Conservation (phyloP, 2,888 invertebrate species). For the Polyploca ridens region DNA sequence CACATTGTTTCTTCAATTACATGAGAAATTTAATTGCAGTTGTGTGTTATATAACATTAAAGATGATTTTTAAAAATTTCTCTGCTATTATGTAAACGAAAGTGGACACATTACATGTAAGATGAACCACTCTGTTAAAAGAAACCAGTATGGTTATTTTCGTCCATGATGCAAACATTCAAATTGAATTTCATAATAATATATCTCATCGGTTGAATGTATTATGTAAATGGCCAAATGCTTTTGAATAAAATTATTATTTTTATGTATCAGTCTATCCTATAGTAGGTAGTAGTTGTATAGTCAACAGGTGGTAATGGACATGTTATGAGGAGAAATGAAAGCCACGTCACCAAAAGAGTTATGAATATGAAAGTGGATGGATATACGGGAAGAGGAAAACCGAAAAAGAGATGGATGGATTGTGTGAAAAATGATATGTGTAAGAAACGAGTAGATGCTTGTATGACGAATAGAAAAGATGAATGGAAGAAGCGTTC, state of each 20-base stretch:
- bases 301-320: too few relatives aligned
- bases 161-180: background rate
- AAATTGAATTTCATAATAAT: background rate
- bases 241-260: background rate
- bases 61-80: slow-evolving; percentile 10
- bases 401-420: too few relatives aligned
- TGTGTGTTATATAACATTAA: background rate
- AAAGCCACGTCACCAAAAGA: too few relatives aligned
- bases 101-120: slow-evolving; percentile 14
- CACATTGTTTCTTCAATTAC: background rate
- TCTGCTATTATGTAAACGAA: slow-evolving; percentile 14
- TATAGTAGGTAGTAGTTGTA: too few relatives aligned
- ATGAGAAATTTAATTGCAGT: background rate
- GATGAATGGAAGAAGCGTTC: too few relatives aligned
- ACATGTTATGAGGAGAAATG: too few relatives aligned
- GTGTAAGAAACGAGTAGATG: too few relatives aligned
- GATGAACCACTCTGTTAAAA: background rate
- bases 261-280: too few relatives aligned
- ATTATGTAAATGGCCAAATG: background rate
- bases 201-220: background rate
- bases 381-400: too few relatives aligned
- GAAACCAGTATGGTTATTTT: slow-evolving; percentile 7
- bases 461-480: too few relatives aligned
- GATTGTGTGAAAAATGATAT: too few relatives aligned
- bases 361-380: too few relatives aligned